Base-by-base conservation (phyloP, 2,888 invertebrate genomes). In the Hirtodrosophila cameraria region DNA sequence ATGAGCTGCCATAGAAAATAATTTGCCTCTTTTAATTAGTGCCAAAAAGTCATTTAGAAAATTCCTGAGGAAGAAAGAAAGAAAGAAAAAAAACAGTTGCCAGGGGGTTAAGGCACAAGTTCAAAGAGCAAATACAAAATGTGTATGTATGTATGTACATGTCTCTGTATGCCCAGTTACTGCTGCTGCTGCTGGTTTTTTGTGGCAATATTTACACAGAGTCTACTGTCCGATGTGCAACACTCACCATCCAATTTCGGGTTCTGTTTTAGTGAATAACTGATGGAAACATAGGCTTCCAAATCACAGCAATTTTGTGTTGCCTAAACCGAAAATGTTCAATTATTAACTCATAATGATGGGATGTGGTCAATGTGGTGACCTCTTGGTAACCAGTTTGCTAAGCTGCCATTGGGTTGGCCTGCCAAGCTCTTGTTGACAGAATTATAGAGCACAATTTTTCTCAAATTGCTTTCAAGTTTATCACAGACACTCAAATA, bases 11-110 rank as follows among this genome's bases (percentile, higher is more conserved):
- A 74, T 57, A 60, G 72, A 71, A 77, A 81, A 79, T 77, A 72
- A 88, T 87, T 85, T 88, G 76, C 74, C 77, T 76, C 81, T 88
- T 86, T 88, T 88, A 87, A 87, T 87, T 88, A 87, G 84, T 85
- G 86, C 82, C 88, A 85, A 87, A 76, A 87, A 85, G 87, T 88
- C 83, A 83, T 81, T 74, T 76, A 68, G 53, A 64, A 75, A 69
- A 61, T 70, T 18, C 55, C 59, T 52, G 41, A 27, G 41, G 46
- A 52, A 15, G 15, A 53, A 23, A 28, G 23, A 52, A 42, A 52
- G 33, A 25, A 28, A 53, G 18, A 28, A 27, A 52, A 42, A 52
- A 36, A 25, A 28, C n/a, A 15, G 33, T 23, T 30, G 23, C 20
- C 15, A 23, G 27, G 11, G 15, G 11, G 13, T 20, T 49, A 61